Evolutionary conservation across 2,888 invertebrate genomes (phyloP), one percentile per base, ranked within the genome.

Genomic region (Lycia hirtaria): DNA sequence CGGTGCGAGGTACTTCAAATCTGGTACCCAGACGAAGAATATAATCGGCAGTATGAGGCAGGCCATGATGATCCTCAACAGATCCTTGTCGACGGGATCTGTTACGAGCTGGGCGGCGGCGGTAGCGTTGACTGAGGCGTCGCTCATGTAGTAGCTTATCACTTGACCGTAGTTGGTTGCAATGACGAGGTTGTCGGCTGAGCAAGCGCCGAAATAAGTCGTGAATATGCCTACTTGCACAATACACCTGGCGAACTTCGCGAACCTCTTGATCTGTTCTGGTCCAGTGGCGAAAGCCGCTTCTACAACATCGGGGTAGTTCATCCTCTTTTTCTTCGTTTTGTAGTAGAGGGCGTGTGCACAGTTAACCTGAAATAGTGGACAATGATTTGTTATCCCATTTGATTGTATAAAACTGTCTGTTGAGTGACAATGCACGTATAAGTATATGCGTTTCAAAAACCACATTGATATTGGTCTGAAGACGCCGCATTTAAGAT

Each of bases 271-370:
- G 12, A 9, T 32, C 24, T 37, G 24, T 7, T 91, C 88, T 0
- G 95, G 95, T 4, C 97, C 96, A 32, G 94, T 94, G 40, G 95
- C 88, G 75, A 97, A 96, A 22, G 96, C 95, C 20, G 94, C 93
- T 80, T 97, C 96, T 38, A 96, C 96, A 3, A 97, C 95, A 20
- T 47, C 47, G 24, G 47, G 32, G 17, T 47, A 47, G 10, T 47
- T 35, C 47, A 47, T 75, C 96, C 95, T 56, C 9, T 32, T 52
- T 49, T 52, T 52, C 6, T 14, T 37, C 7, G 52, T 48, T 33
- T 48, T 60, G 9, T 35, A 17, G 33, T 52, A 60, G 24, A 55
- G 26, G 12, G 32, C 22, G 15, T 44, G 49, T 30, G 52, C 52
- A 30, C 41, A 48, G 19, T 37, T 17, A 14, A 37, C 19, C 28